A percentile compares a stretch with the other conserved stretches of the same genome.
These are phyloP conservation scores for Argentina silus DNA, from an alignment of 2,797 vertebrate genomes.

Conservation along the genomic window DNA sequence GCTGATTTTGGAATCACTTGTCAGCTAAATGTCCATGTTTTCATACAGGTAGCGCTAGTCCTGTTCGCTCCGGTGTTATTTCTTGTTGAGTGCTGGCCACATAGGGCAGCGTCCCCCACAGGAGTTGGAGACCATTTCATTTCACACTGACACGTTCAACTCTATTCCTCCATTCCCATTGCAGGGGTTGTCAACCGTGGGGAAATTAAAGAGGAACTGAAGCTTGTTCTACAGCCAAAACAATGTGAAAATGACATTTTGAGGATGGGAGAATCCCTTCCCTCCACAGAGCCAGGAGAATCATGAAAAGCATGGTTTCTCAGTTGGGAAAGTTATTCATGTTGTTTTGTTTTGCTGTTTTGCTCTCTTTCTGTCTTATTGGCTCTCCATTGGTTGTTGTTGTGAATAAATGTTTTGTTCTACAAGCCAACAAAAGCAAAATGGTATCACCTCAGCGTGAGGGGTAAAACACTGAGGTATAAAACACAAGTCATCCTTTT, in stretches of 20 bases:
- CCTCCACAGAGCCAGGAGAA: constrained; percentile 56
- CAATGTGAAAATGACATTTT: constrained; percentile 69
- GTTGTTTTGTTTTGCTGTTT: constrained; percentile 45
- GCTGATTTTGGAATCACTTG: constrained; percentile 39
- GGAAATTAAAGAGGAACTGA: constrained; percentile 65
- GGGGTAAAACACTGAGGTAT: constrained; percentile 51
- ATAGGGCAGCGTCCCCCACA: constrained; percentile 60
- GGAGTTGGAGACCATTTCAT: constrained; percentile 75
- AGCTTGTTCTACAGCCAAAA: constrained; percentile 62
- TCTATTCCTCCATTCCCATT: constrained; percentile 66
- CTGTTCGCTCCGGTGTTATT: constrained; percentile 61
- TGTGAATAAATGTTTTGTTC: background rate
- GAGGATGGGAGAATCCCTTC: constrained; percentile 41
- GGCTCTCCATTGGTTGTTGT: constrained; percentile 10
- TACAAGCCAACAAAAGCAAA: constrained; percentile 22
- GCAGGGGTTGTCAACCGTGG: constrained; percentile 66
- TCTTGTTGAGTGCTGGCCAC: constrained; percentile 66
- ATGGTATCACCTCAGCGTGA: constrained; percentile 45
- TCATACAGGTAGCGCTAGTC: constrained; percentile 52
- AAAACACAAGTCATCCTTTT: constrained; percentile 36
- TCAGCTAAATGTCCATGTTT: constrained; percentile 57
- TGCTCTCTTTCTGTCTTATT: constrained; percentile 21
- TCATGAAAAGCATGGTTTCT: constrained; percentile 52
- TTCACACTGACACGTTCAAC: constrained; percentile 75
- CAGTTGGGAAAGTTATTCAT: constrained; percentile 56